Evolutionary conservation across 2,113 vertebrate genomes (phyloP).

Genomic region (Epinephelus moara): DNA sequence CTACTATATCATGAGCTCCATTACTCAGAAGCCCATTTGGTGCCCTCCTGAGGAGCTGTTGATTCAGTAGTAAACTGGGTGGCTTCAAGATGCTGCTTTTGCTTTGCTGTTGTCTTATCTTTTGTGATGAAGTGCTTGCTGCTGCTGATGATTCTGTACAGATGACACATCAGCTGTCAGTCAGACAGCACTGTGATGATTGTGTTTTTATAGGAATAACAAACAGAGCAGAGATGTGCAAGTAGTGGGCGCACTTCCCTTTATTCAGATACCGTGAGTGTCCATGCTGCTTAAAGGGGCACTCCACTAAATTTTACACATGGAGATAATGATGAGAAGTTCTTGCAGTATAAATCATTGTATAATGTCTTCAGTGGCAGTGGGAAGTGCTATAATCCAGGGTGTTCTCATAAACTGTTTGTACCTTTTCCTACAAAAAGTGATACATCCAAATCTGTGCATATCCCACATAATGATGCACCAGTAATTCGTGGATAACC

Average conservation of each 20-base stretch:
- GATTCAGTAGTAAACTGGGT: background rate
- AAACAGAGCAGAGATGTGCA: background rate
- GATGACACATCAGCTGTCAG: background rate
- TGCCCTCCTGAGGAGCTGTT: background rate
- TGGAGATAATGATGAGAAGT: background rate
- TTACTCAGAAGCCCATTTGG: conserved; percentile 8
- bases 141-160: background rate
- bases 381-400: background rate
- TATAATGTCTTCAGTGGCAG: background rate
- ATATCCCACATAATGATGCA: too few relatives aligned
- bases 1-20: conserved; percentile 17
- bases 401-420: too few relatives aligned
- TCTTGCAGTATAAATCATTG: background rate
- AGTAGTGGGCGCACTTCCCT: background rate
- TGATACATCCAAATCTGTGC: too few relatives aligned
- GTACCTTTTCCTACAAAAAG: too few relatives aligned
- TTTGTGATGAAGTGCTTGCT: background rate
- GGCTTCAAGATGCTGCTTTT: conserved; percentile 5
- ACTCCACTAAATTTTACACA: background rate
- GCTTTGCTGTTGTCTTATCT: background rate
- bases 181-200: background rate
- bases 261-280: background rate
- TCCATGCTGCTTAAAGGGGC: background rate
- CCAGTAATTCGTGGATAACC: too few relatives aligned
- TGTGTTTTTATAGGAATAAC: background rate